phyloP scores from a whole-genome alignment of 1,140 invertebrate species.

The Eubasilissa regina region DNA sequence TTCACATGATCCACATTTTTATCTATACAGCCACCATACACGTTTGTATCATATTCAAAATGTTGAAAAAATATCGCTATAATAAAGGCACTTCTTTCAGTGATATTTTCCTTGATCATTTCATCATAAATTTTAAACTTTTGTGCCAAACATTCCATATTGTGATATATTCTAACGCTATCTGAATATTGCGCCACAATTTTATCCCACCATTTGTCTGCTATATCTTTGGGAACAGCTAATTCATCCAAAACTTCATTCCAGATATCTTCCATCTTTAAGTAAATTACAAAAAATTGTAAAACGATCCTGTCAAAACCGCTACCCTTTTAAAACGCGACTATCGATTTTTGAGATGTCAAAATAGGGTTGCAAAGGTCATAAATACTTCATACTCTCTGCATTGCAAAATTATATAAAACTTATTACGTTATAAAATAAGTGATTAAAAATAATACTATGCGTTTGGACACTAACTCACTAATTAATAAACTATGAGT shows the following conservation, averaged over 20 bases:
- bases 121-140: conserved; percentile 53
- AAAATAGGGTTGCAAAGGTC: conserved; percentile 46
- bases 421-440: not conserved
- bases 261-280: conserved; percentile 56
- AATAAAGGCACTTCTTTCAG: conserved; percentile 53
- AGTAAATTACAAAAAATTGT: not conserved
- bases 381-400: not conserved
- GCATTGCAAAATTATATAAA: not conserved
- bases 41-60: conserved; percentile 56
- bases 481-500: not conserved
- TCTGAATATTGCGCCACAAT: conserved; percentile 53
- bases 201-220: conserved; percentile 55
- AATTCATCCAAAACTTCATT: conserved; percentile 50
- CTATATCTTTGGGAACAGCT: conserved; percentile 51
- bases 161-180: conserved; percentile 52
- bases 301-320: conserved; percentile 20
- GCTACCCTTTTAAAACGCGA: conserved; percentile 16
- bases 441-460: not conserved
- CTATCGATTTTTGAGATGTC: conserved; percentile 49
- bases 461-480: not conserved
- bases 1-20: conserved; percentile 57
- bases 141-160: conserved; percentile 51
- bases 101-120: conserved; percentile 53
- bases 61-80: conserved; percentile 59
- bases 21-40: conserved; percentile 55